Base-by-base conservation (phyloP, 1,140 invertebrate species). In the Drosophila simulans region DNA sequence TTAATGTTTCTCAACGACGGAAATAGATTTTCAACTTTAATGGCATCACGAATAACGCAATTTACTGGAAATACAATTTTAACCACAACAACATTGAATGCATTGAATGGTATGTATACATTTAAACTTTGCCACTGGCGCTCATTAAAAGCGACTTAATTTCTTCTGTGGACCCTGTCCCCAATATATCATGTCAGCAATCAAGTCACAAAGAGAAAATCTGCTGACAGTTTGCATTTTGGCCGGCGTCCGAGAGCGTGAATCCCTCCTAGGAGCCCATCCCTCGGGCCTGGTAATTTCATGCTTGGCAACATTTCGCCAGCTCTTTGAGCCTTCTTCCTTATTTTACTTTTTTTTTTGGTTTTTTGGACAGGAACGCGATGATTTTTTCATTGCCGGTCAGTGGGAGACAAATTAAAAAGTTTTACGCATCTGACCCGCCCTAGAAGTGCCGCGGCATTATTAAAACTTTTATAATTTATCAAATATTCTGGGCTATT, bases 401-500 rank as follows among this genome's bases (percentile, higher is more conserved):
- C 72, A 81, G 59, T 58, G 53, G 43, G 62, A 63, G 82, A 74
- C 77, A 85, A 85, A 85, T 85, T 85, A 86, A 86, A 85, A 85
- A 85, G 81, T 85, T 85, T 82, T 54, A 52, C 55, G 22, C 54
- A 51, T 55, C 46, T 58, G n/a, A 48, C 54, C 52, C 66, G n/a
- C 56, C 45, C 42, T 54, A 63, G 43, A 68, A 65, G 39, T 63
- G 77, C 69, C 70, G 55, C 65, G 69, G 40, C 76, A 86, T 80
- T 86, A 81, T 86, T 86, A 81, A 86, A 86, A 86, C 74, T 86
- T 86, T 81, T 75, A 75, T 72, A 86, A 86, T 86, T 86, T 86
- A 86, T 86, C 82, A 86, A 86, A 86, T 80, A 85, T 85, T 63
- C 76, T 54, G 34, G 63, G 31, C 48, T 46, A 42, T 58, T 46